Percentiles rank a stretch among this genome's conserved stretches.
phyloP scores from a whole-genome alignment of 2,888 invertebrate genomes.

The Sminthurinus aureus region DNA sequence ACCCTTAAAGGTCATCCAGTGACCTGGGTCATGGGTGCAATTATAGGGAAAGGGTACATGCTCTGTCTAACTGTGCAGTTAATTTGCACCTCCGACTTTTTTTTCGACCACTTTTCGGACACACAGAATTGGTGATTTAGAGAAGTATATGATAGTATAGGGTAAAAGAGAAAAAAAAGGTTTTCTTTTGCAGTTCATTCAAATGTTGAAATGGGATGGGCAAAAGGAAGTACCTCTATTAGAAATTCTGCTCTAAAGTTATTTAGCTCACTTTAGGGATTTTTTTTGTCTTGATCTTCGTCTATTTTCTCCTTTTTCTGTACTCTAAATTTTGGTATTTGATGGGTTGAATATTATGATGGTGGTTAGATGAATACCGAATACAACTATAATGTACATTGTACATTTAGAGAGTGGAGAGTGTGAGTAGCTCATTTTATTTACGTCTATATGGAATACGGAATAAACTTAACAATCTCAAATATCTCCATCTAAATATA shows the following conservation, averaged over 20 bases:
- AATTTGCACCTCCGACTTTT: no score
- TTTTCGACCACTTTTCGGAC: no score
- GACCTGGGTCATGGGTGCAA: no score
- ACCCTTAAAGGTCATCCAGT: no score
- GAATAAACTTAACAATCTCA: not conserved
- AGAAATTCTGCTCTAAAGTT: constrained; percentile 2
- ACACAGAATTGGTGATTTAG: no score
- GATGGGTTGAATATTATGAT: no score
- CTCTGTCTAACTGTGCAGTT: no score
- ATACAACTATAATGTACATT: not conserved
- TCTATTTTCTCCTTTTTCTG: not conserved
- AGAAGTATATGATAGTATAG: not conserved
- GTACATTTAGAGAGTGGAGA: not conserved
- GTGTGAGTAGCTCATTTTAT: constrained; percentile 5
- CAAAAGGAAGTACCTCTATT: constrained; percentile 9
- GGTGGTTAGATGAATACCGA: not conserved
- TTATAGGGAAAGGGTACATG: not conserved
- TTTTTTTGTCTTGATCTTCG: not conserved
- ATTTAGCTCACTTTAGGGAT: not conserved
- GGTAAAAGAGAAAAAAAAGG: not conserved
- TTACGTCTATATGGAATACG: not conserved
- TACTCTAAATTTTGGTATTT: not conserved
- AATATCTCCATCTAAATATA: no score
- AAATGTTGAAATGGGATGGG: constrained; percentile 18
- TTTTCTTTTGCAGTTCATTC: constrained; percentile 22